Percentiles rank a stretch among this genome's conserved stretches.
Conservation (phyloP, 2,797 vertebrate genomes). For the Poliocrania exsul region DNA sequence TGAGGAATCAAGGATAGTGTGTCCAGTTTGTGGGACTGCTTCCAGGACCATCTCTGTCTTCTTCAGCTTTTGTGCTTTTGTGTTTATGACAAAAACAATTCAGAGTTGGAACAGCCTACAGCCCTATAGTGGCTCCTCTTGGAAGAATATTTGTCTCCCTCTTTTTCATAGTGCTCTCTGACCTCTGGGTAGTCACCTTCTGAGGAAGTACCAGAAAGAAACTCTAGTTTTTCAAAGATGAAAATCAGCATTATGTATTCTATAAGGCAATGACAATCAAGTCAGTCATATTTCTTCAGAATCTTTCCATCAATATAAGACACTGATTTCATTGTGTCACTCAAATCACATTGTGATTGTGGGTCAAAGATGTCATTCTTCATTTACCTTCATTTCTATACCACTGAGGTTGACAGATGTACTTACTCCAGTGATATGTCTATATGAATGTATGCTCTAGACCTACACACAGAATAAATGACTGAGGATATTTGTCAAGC, state of each 20-base stretch:
- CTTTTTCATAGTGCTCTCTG: background rate
- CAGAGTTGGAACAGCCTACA: background rate
- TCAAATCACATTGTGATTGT: background rate
- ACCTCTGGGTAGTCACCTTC: background rate
- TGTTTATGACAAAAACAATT: background rate
- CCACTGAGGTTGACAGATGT: background rate
- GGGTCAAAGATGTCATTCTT: background rate
- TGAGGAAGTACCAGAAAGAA: background rate
- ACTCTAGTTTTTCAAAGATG: background rate
- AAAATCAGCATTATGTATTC: background rate
- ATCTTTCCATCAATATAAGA: background rate
- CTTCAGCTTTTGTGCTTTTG: background rate
- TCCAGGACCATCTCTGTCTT: background rate
- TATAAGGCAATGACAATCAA: background rate
- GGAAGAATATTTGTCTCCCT: background rate
- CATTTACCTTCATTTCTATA: background rate
- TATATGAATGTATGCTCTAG: background rate
- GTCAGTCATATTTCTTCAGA: background rate
- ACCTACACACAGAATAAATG: background rate
- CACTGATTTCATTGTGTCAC: background rate
- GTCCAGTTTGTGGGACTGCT: background rate
- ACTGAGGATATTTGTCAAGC: conserved; percentile 17
- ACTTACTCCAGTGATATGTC: background rate
- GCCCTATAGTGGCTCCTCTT: background rate
- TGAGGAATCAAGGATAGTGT: background rate